Base-by-base conservation (phyloP, 2,888 invertebrate species). In the Panopea generosa region DNA sequence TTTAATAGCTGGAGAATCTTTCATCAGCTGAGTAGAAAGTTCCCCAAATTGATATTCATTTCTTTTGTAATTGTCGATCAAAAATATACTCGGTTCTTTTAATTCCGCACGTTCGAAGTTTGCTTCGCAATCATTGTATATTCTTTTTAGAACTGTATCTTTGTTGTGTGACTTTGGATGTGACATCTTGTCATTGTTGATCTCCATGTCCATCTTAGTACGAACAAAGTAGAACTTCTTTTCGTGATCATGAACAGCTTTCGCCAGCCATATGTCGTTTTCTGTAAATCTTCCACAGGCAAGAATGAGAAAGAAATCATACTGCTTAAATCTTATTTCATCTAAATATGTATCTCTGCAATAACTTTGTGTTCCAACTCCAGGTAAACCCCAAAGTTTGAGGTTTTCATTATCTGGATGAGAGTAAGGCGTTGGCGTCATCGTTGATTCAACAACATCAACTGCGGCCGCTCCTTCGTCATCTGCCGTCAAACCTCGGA, bases 381-480 rank as follows among this genome's bases (percentile, higher is more conserved):
- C 80, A 11, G 80, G 80, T 6, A 73, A 26, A 59, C 76, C 80
- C 80, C 80, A 80, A 9, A 80, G 33, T 4, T 53, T 38, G 24
- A 77, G 38, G 9, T 56, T 40, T 3, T 26, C 14, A 22, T 49
- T 7, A 0, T 50, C 9, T 4, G 66, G 67, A 49, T 65, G 69
- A 1, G 40, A 14, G 47, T 73, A 77, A 4, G 56, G 33, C 18
- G 47, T 60, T 6, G 55, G 50, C 1, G 9, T 4, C 24, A 9
- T 40, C 2, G 77, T 77, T 26, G 61, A 56, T 47, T 77, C 73
- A 3, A 56, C 52, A 7, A 66, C 69, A 52, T 45, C 69, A 2
- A 53, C 63, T 26, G 27, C 18, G 14, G 77, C 77, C n/a, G 53
- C 59, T n/a, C 60, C 47, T 1, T 55, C 26, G 14, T 72, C 69